Percentiles rank a stretch among this genome's conserved stretches.
These are phyloP conservation scores for Frankliniella fusca DNA, from an alignment of 2,888 invertebrate genomes.

Conservation along the genomic window DNA sequence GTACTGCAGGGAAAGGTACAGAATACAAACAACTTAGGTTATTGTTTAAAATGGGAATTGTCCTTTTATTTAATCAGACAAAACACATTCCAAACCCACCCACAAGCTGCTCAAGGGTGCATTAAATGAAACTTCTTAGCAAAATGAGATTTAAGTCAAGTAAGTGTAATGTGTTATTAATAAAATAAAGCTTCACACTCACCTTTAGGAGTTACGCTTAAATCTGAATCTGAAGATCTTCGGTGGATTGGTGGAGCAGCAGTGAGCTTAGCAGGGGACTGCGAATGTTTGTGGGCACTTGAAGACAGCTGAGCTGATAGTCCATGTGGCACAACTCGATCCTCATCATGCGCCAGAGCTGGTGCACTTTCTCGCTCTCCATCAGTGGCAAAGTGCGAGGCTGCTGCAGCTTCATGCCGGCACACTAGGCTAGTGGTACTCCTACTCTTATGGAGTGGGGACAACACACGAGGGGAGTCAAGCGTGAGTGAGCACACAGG, in stretches of 20 bases:
- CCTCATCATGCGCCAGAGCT: constrained; percentile 28
- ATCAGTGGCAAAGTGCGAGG: neutral
- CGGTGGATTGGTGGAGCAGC: constrained; percentile 57
- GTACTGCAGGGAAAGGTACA: too few relatives aligned
- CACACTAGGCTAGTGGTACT: constrained; percentile 24
- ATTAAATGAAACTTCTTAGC: too few relatives aligned
- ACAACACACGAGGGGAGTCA: constrained; percentile 19
- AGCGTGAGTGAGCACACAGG: constrained; percentile 25
- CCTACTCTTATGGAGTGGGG: constrained; percentile 25
- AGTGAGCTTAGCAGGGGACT: constrained; percentile 54
- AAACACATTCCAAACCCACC: too few relatives aligned
- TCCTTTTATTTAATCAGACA: too few relatives aligned
- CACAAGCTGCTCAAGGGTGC: too few relatives aligned
- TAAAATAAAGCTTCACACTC: constrained; percentile 42
- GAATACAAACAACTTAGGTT: too few relatives aligned
- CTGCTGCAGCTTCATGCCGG: constrained; percentile 21
- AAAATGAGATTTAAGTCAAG: too few relatives aligned
- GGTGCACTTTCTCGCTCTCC: neutral
- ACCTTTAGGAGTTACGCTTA: constrained; percentile 93
- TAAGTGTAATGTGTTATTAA: too few relatives aligned
- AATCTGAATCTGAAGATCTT: constrained; percentile 88
- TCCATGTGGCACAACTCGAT: neutral
- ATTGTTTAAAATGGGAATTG: too few relatives aligned
- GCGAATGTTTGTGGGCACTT: constrained; percentile 49
- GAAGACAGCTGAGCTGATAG: constrained; percentile 17